These are phyloP conservation scores for Rhingia campestris DNA, from an alignment of 2,888 invertebrate genomes.

Conservation along the genomic window DNA sequence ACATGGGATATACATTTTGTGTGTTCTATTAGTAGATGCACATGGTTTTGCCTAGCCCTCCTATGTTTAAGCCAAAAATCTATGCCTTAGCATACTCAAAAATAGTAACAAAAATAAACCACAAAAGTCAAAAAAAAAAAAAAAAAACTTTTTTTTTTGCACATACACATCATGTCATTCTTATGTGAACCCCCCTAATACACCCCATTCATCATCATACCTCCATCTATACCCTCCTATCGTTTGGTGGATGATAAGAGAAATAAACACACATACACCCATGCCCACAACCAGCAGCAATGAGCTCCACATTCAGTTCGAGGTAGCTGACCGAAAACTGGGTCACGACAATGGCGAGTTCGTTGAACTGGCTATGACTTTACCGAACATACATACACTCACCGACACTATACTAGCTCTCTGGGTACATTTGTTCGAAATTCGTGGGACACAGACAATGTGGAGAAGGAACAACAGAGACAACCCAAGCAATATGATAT, in stretches of 20 bases:
- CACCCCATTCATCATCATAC: slow-evolving; percentile 30
- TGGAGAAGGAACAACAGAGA: slow-evolving; percentile 40
- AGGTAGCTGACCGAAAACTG: slow-evolving; percentile 83
- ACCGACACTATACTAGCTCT: slow-evolving; percentile 15
- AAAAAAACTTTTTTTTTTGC: slow-evolving; percentile 48
- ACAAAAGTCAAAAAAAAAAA: slow-evolving; percentile 27
- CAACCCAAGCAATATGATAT: slow-evolving; percentile 28
- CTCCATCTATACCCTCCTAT: slow-evolving; percentile 29
- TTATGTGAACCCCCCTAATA: slow-evolving; percentile 17
- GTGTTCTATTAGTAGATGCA: slow-evolving; percentile 43
- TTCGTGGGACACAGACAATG: slow-evolving; percentile 75
- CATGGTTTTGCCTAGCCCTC: slow-evolving; percentile 36
- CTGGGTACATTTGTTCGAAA: slow-evolving; percentile 38
- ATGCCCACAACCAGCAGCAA: slow-evolving; percentile 66
- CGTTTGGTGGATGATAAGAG: slow-evolving; percentile 54
- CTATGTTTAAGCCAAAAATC: slow-evolving; percentile 4
- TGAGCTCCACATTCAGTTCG: slow-evolving; percentile 82
- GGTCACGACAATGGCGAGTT: slow-evolving; percentile 83
- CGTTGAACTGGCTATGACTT: slow-evolving; percentile 82
- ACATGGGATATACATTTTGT: slow-evolving; percentile 30
- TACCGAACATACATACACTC: slow-evolving; percentile 68
- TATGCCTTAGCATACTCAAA: not conserved
- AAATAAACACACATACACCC: slow-evolving; percentile 35
- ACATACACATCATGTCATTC: slow-evolving; percentile 62
- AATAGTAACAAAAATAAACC: slow-evolving; percentile 20